phyloP scores from a whole-genome alignment of 2,113 vertebrate species.

The Ceratotherium simum region DNA sequence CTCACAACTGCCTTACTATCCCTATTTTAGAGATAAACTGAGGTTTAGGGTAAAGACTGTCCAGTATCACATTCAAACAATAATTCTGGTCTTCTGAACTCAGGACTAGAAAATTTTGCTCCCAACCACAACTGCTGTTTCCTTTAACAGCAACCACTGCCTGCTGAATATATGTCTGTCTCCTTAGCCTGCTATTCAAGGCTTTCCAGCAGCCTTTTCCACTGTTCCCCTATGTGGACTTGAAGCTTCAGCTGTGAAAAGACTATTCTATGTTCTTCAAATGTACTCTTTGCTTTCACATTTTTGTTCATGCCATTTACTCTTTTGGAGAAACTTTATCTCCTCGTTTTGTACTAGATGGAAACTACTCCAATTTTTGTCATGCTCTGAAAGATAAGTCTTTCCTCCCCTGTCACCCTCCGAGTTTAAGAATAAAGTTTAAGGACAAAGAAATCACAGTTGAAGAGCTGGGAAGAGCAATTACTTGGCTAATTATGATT shows the following conservation, averaged over 20 bases:
- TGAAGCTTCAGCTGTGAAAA: neutral
- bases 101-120: neutral
- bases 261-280: neutral
- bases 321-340: neutral
- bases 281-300: neutral
- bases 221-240: neutral
- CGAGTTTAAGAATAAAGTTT: neutral
- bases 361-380: neutral
- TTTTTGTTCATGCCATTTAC: neutral
- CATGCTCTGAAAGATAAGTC: conserved; percentile 12
- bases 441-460: neutral
- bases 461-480: neutral
- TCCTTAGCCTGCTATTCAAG: neutral
- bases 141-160: neutral
- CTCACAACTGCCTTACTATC: neutral
- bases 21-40: neutral
- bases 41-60: neutral
- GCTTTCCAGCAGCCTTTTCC: neutral
- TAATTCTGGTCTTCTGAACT: neutral
- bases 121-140: neutral
- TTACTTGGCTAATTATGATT: neutral
- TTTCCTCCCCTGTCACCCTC: neutral
- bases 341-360: neutral
- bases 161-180: neutral
- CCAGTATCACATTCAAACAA: neutral